Base-by-base conservation (phyloP, 1,140 invertebrate species). In the Ptiloglossa arizonensis region DNA sequence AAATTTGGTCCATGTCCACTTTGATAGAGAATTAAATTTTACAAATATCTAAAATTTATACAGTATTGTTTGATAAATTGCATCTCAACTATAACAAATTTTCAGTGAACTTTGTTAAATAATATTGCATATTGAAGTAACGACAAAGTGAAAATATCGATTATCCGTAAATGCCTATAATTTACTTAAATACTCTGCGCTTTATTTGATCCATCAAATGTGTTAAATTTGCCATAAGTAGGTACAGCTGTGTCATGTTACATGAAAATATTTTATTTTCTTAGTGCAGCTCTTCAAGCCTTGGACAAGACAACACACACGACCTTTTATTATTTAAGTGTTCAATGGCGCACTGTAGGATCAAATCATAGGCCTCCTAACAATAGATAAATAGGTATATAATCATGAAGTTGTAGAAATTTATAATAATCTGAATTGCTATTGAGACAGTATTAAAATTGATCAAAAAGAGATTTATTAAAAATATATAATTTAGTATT, bases 301-400 rank as follows among this genome's bases (percentile, higher is more conserved):
- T 81, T 22, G 48, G 59, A 78, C 44, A 77, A 77, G 57, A 80
- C 59, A 54, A 81, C 52, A 73, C 46, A 74, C 32, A 74, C 46
- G 22, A 56, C 59, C 48, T 67, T 57, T 57, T 19, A 52, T 75
- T 50, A 66, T 74, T 74, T 57, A 63, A 75, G 73, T 83, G 44
- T 75, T 81, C 57, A 69, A 17, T 50, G 69, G 50, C 70, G 67
- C 67, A 76, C 68, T 80, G 77, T 83, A 80, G 60, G 67, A 74
- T 87, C 70, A 83, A 87, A 87, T 83, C 54, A 83, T 87, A 87
- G 85, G 86, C 86, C 85, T 80, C 66, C 69, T 85, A 85, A 83
- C 74, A 70, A 87, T 87, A 81, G 75, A 87, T 82, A 83, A 80
- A 80, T 80, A 83, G 69, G 66, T 79, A 76, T 82, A 64, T 82